Conservation (phyloP, 2,888 invertebrate genomes). For the Drosophila atroscutellata region DNA sequence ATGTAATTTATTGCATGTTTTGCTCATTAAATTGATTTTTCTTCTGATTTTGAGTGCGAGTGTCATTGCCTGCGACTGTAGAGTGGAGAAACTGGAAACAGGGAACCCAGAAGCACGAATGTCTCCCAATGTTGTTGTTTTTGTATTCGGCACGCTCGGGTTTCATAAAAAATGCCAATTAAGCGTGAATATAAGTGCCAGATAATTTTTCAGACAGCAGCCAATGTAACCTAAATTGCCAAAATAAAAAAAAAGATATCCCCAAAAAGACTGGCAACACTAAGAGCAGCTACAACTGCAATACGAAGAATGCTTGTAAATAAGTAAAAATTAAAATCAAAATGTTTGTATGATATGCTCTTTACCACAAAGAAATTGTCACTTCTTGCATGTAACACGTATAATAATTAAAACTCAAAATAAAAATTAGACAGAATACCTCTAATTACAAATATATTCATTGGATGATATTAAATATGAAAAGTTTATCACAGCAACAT, state of each 20-base stretch:
- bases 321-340: constrained; percentile 39
- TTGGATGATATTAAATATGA: neutral
- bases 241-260: constrained; percentile 38
- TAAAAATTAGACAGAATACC: neutral
- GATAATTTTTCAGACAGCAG: constrained; percentile 82
- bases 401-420: neutral
- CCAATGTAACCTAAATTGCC: constrained; percentile 82
- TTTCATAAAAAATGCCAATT: constrained; percentile 84
- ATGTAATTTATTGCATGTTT: constrained; percentile 80
- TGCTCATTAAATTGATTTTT: constrained; percentile 83
- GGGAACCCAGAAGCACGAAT: constrained; percentile 77
- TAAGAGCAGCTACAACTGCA: constrained; percentile 45
- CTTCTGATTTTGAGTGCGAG: constrained; percentile 80
- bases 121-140: constrained; percentile 49
- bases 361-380: constrained; percentile 31
- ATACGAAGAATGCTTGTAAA: constrained; percentile 29
- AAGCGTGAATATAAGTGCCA: constrained; percentile 84
- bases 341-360: constrained; percentile 61
- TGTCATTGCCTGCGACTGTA: constrained; percentile 74
- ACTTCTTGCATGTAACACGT: constrained; percentile 32
- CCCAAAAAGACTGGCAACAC: constrained; percentile 64
- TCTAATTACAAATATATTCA: neutral
- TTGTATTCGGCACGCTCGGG: constrained; percentile 70
- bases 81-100: constrained; percentile 36
- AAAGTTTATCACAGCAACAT: neutral